These are phyloP conservation scores for Acanthis flammea DNA, from an alignment of 2,797 vertebrate genomes.

Conservation along the genomic window DNA sequence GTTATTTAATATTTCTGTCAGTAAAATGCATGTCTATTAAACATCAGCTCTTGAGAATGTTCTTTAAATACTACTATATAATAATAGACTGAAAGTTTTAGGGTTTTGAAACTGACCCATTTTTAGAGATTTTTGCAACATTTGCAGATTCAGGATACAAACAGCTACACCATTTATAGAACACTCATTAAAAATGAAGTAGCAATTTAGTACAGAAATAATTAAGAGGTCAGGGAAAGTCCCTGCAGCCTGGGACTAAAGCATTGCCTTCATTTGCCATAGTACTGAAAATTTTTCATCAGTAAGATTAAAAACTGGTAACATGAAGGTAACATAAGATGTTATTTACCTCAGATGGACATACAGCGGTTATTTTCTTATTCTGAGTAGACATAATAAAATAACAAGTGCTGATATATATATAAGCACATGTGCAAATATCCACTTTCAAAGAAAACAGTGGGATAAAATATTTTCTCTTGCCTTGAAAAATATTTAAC, in stretches of 20 bases:
- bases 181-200: conserved; percentile 36
- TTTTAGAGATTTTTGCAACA: conserved; percentile 17
- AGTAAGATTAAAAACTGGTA: background rate
- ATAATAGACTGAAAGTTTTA: background rate
- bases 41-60: background rate
- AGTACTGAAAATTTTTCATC: background rate
- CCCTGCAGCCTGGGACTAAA: background rate
- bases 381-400: background rate
- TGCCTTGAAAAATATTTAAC: background rate
- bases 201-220: background rate
- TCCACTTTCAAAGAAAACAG: background rate
- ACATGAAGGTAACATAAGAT: background rate
- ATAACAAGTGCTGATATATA: background rate
- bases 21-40: background rate
- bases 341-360: background rate
- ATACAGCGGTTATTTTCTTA: background rate
- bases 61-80: background rate
- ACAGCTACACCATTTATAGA: background rate
- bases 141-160: conserved; percentile 27
- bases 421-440: background rate
- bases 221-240: background rate
- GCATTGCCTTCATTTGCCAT: background rate
- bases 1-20: background rate
- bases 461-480: background rate
- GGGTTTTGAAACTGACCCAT: background rate